Evolutionary conservation across 2,113 vertebrate genomes (phyloP), one percentile per base, ranked within the genome.

Genomic region (Stigmatopora nigra): DNA sequence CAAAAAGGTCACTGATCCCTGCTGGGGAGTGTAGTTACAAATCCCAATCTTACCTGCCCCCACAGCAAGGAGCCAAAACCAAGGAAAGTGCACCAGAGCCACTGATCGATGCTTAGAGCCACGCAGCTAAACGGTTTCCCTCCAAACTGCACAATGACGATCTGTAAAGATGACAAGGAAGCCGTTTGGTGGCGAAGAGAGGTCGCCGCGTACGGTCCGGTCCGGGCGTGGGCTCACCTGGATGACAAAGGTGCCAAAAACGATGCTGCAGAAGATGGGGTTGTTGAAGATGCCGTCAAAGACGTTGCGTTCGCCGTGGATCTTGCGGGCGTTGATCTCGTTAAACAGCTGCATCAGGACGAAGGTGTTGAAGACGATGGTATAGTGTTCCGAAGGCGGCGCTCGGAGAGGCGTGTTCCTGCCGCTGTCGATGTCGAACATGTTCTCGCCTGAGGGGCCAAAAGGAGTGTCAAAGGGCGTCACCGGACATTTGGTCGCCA

Each of bases 341-440:
- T 99, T 99, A 85, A 99, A 99, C 51, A 99, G 94, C 88, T 99
- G 97, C 97, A 99, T 98, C 91, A 99, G 82, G 70, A 99, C 97
- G 80, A 98, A 98, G 0, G 96, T 98, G 68, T 98, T 98, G 87
- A 98, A 99, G 82, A 99, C 95, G 55, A 99, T 94, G 65, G 97
- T 99, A 82, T 99, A 99, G 87, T 99, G 97, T 78, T 98, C 95
- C 6, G 97, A 98, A 19, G 97, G 94, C 16, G 95, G 93, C 13
- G 97, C 92, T 10, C 98, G 92, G 71, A 99, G 93, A 57, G 96
- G 95, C 19, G 94, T 87, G 22, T 98, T 91, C 84, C 97, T 91
- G 86, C 97, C 97, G 64, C 87, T 96, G 77, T 99, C 97, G 0
- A 99, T 95, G 82, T 98, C 92, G 83, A 99, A 98, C 44, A 99